Evolutionary conservation across 53 echinoderm and acorn worm genomes (phyloP).

Genomic region (Crossaster papposus): DNA sequence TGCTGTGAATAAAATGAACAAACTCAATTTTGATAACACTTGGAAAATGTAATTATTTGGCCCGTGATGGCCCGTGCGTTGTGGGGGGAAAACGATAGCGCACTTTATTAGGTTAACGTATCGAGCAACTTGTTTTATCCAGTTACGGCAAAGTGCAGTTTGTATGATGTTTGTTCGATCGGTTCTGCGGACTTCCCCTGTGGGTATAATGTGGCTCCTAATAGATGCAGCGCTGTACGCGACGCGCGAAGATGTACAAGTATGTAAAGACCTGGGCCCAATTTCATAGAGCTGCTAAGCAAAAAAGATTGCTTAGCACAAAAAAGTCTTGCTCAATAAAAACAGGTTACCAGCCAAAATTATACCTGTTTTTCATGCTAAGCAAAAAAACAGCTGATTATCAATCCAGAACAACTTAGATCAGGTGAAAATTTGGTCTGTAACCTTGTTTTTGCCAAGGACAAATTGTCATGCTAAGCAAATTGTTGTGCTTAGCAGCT

Average conservation of each 20-base stretch:
- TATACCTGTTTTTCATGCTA: too few species aligned
- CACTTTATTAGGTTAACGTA: conserved; percentile 6
- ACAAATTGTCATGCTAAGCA: too few species aligned
- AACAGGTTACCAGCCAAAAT: too few species aligned
- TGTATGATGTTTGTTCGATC: conserved; percentile 15
- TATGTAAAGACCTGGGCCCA: neutral
- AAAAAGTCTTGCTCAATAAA: too few species aligned
- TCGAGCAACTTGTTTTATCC: conserved; percentile 17
- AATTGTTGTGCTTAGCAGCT: too few species aligned
- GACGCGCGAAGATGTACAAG: neutral
- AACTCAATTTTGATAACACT: neutral
- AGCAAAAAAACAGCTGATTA: too few species aligned
- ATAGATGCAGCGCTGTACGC: neutral
- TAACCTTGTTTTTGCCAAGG: too few species aligned
- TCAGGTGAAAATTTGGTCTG: too few species aligned
- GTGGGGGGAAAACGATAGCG: neutral
- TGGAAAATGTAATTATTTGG: neutral
- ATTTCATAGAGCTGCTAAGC: too few species aligned
- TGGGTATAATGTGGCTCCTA: neutral
- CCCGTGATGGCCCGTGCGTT: neutral
- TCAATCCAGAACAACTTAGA: too few species aligned
- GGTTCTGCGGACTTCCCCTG: neutral
- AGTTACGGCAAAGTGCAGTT: neutral
- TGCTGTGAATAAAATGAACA: too few species aligned
- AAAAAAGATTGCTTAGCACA: too few species aligned